These are phyloP conservation scores for Seira musarum DNA, from an alignment of 2,888 invertebrate species.

Conservation along the genomic window DNA sequence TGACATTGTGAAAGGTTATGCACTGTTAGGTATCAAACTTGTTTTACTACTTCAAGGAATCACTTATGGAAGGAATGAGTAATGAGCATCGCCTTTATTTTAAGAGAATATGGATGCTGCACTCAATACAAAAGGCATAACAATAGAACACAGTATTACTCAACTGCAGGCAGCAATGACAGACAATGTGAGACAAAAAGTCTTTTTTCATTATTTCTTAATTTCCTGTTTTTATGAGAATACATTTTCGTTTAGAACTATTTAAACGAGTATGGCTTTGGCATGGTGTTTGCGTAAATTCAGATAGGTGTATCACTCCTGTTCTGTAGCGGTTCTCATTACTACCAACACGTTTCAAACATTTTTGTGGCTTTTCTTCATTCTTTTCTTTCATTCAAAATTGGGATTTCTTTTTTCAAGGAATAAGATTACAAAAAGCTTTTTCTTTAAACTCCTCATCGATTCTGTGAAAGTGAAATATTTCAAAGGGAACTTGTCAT, in stretches of 20 bases:
- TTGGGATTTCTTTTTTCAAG: constrained; percentile 18
- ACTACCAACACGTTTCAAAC: constrained; percentile 62
- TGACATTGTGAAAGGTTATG: constrained; percentile 1
- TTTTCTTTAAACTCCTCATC: not conserved
- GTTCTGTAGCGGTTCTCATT: constrained; percentile 46
- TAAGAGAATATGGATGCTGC: not conserved
- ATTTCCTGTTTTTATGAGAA: not conserved
- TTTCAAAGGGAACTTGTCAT: constrained; percentile 2
- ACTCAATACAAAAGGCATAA: not conserved
- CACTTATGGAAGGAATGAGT: constrained; percentile 56
- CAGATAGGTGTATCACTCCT: not conserved
- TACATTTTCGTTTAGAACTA: not conserved
- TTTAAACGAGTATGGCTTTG: not conserved
- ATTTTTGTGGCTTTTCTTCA: constrained; percentile 57
- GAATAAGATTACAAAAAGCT: constrained; percentile 1
- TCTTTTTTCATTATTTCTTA: not conserved
- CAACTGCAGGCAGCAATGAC: not conserved
- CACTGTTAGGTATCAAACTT: not conserved
- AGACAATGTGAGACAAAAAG: not conserved
- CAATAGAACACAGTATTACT: not conserved
- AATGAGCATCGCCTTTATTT: constrained; percentile 52
- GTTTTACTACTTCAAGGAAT: constrained; percentile 6
- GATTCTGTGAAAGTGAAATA: not conserved
- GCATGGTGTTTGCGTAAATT: not conserved
- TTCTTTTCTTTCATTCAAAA: constrained; percentile 29